Percentiles rank a stretch among this genome's conserved stretches.
Evolutionary conservation across 1,140 invertebrate species (phyloP).

Genomic region (Drosophila quadrilineata): DNA sequence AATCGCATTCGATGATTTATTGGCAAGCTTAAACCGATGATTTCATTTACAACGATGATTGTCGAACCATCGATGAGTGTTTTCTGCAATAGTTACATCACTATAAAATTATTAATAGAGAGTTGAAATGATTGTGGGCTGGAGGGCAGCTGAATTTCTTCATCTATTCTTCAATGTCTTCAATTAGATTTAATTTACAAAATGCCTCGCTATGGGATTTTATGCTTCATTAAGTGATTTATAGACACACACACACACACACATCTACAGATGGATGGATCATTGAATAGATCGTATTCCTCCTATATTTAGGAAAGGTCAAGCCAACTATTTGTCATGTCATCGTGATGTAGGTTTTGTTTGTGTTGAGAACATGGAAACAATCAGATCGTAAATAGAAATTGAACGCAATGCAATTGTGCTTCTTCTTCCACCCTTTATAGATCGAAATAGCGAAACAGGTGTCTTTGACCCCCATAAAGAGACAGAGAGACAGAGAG

Average conservation of each 20-base stretch:
- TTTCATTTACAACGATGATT: no score
- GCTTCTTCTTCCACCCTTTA: background rate
- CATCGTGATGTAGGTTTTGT: no score
- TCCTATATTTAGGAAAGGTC: background rate
- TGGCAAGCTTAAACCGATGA: no score
- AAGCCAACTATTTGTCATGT: conserved; percentile 5
- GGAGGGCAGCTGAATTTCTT: no score
- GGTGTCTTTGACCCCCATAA: no score
- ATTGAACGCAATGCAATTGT: conserved; percentile 2
- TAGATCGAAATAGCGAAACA: no score
- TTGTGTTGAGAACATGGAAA: background rate
- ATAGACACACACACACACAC: background rate
- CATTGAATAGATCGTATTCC: conserved; percentile 1
- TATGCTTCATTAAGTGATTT: conserved; percentile 16
- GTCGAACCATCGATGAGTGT: background rate
- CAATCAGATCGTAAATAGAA: conserved; percentile 12
- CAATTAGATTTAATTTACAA: conserved; percentile 14
- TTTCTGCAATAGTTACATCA: background rate
- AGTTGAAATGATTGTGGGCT: background rate
- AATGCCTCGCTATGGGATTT: conserved; percentile 5
- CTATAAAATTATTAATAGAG: no score
- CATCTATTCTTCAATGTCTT: no score
- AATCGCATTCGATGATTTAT: no score
- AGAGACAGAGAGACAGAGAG: no score
- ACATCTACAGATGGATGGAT: background rate